A percentile compares a stretch with the other conserved stretches of the same genome.
Conservation (phyloP, 35 echinoderm and acorn worm species). For the Heliocidaris erythrogramma region DNA sequence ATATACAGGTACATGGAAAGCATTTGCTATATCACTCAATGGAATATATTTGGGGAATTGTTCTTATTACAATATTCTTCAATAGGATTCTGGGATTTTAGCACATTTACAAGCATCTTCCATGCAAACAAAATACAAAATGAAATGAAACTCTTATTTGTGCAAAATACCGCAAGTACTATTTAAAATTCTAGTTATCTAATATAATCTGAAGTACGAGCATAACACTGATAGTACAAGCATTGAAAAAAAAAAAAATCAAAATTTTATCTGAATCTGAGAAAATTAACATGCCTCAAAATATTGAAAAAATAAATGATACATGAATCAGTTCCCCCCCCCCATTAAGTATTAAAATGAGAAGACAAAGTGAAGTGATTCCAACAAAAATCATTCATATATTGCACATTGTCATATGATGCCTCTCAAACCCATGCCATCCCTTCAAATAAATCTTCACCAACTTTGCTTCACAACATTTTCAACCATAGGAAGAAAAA, state of each 20-base stretch:
- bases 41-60: not conserved
- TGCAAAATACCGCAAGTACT: slow-evolving; percentile 10
- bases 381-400: not conserved
- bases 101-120: not conserved
- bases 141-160: not conserved
- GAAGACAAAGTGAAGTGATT: too few species aligned
- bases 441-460: not conserved
- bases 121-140: not conserved
- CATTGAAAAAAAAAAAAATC: not conserved
- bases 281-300: not conserved
- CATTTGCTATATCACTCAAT: not conserved
- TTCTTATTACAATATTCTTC: not conserved
- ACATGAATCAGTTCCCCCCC: not conserved
- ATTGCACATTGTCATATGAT: not conserved
- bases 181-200: not conserved
- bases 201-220: not conserved
- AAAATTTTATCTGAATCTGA: too few species aligned
- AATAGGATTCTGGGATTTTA: not conserved
- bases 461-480: not conserved
- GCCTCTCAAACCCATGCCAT: not conserved
- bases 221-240: not conserved
- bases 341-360: not conserved
- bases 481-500: too few species aligned
- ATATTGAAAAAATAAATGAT: not conserved
- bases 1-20: not conserved